Base-by-base conservation (phyloP, 2,113 vertebrate species). In the Callaeas wilsoni region DNA sequence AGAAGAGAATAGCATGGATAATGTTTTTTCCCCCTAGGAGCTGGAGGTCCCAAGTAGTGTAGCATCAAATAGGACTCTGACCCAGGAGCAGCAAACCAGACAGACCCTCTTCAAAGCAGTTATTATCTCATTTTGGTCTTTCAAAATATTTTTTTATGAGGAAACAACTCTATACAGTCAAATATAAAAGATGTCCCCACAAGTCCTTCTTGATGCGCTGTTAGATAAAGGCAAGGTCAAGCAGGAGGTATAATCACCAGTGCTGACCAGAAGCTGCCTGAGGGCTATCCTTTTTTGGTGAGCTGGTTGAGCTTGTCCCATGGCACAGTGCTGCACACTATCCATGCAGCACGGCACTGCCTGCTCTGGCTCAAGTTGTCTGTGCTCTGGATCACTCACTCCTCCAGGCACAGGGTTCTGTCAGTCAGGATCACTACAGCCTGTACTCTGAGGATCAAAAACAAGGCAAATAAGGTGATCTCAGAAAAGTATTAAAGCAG, bases 251-350 rank as follows among this genome's bases (percentile, higher is more conserved):
- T 20, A 37, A 41, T 23, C 32, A 15, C 6, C 1, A 2, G 11
- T 17, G 25, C 12, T 2, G 1, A 71, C 29, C 9, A 18, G 70
- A 20, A 71, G 42, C 10, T 67, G 42, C 26, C 20, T 12, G 22
- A 33, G 60, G 42, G 12, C 12, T 68, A 10, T 17, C 18, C 8
- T 7, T 8, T 27, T 53, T 37, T 27, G 21, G 11, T 4, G 47
- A 79, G 18, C 3, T 37, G 23, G 33, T 12, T 64, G 62, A 25
- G 20, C 13, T 35, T 42, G 33, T 32, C 44, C 67, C 16, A 6
- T 0, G 1, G 25, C 56, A 17, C 21, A 27, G 17, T 0, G 4
- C 12, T 62, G 18, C 25, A 6, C 18, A 3, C 17, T 1, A 0
- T 10, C 9, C 15, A 2, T 5, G 65, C 10, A 30, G 37, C 32